Evolutionary conservation across 2,888 invertebrate genomes (phyloP).

Genomic region (Malthinus seriepunctatus): DNA sequence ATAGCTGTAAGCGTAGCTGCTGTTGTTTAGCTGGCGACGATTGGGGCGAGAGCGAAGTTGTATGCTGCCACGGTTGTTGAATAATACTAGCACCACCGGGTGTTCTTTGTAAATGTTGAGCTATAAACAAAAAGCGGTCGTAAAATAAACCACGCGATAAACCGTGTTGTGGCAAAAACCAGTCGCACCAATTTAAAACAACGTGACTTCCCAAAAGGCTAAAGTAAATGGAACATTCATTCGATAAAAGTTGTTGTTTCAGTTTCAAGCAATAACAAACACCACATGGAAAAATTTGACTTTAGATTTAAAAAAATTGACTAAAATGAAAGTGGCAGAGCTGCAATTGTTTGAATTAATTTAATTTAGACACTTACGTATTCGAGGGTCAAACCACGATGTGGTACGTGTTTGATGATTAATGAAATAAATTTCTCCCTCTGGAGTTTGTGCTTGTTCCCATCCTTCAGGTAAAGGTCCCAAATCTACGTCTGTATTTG

Average conservation of each 20-base stretch:
- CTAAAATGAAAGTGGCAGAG: not conserved
- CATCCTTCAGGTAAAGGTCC: constrained; percentile 85
- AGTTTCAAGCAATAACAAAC: constrained; percentile 28
- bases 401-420: constrained; percentile 93
- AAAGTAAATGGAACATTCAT: not conserved
- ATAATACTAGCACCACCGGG: constrained; percentile 49
- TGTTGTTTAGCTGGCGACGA: constrained; percentile 70
- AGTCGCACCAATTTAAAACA: not conserved
- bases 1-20: constrained; percentile 77
- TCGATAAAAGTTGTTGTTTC: constrained; percentile 4
- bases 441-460: constrained; percentile 84
- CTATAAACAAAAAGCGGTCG: constrained; percentile 45
- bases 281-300: constrained; percentile 22
- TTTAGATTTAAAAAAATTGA: not conserved
- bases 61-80: constrained; percentile 43
- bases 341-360: not conserved
- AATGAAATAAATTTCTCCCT: constrained; percentile 87
- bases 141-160: not conserved
- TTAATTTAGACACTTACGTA: constrained; percentile 73
- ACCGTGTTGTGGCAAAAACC: not conserved
- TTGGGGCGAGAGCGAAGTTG: constrained; percentile 56
- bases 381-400: constrained; percentile 97
- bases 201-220: not conserved
- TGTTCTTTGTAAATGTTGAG: constrained; percentile 60
- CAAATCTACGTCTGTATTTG: constrained; percentile 61